Percentiles rank a stretch among this genome's conserved stretches.
These are phyloP conservation scores for Rhynchomys soricoides DNA, from an alignment of 2,113 vertebrate genomes.

Conservation along the genomic window DNA sequence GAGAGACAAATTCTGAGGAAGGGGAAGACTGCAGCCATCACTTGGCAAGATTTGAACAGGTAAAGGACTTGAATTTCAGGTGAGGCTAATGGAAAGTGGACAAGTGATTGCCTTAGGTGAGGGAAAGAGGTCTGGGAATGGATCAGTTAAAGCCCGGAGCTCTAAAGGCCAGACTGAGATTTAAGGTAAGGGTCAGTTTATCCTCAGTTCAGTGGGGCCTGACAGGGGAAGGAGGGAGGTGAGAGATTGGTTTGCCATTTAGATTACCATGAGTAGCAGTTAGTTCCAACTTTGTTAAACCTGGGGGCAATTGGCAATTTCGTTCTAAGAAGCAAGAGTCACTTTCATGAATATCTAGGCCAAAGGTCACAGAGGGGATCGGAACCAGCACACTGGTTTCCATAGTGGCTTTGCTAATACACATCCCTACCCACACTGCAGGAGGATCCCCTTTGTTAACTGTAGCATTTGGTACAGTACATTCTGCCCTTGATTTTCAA, in stretches of 20 bases:
- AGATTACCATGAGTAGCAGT: neutral
- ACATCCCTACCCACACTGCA: neutral
- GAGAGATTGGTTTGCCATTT: neutral
- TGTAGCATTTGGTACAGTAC: neutral
- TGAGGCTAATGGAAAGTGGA: neutral
- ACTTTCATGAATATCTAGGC: neutral
- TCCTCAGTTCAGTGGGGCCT: neutral
- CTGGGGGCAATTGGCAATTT: neutral
- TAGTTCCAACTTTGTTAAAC: neutral
- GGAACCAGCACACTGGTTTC: neutral
- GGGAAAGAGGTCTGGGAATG: neutral
- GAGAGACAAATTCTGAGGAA: neutral
- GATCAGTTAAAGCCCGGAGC: too few relatives aligned
- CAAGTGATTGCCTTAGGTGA: neutral
- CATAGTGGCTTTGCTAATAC: neutral
- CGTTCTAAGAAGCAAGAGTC: neutral
- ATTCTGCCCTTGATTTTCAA: neutral
- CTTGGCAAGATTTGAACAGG: neutral
- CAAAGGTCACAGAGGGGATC: neutral
- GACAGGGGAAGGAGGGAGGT: too few relatives aligned
- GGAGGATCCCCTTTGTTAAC: neutral
- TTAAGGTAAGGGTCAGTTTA: neutral
- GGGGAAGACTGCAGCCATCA: neutral
- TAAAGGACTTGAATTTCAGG: neutral
- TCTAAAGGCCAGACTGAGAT: neutral